Evolutionary conservation across 2,888 invertebrate genomes (phyloP), one percentile per base, ranked within the genome.

Genomic region (Euproctis similis): DNA sequence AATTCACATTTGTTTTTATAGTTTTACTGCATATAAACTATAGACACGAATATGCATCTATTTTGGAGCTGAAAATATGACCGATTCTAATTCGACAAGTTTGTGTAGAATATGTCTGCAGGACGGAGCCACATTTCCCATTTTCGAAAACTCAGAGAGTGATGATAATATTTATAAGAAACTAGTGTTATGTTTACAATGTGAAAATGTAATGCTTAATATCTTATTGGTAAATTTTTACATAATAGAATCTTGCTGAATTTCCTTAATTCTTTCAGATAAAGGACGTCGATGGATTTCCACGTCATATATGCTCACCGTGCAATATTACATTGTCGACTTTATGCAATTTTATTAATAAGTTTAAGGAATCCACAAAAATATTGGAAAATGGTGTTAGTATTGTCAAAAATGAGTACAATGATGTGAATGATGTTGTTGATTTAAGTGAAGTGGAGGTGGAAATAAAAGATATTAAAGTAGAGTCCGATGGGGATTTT

Each of bases 71-170:
- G 30, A 4, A 30, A 20, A 12, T 8, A 50, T 50, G 50, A 30
- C 31, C 7, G 27, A 29, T 25, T 35, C 20, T 12, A 41, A 30
- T 28, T 36, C 42, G 24, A 30, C 35, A 39, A 42, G 39, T 43
- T 53, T 69, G 30, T 84, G 82, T 51, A 61, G 82, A 54, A 66
- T 82, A 40, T 82, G 82, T 48, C 57, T 84, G 12, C 47, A 54
- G 35, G 57, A 66, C 31, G 71, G 66, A 21, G 82, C 80, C 3
- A 48, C 35, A 18, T 38, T 59, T 36, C 65, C 72, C 28, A 63
- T 82, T 46, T 82, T 81, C 61, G 68, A 67, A 26, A 42, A 46
- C 13, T 42, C 39, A 26, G 51, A 54, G 34, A 41, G 37, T 30
- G 47, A 48, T 28, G 34, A 45, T 8, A 54, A 49, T 42, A 42